phyloP scores from a whole-genome alignment of 2,113 vertebrate genomes.

The Aspiorhynchus laticeps region DNA sequence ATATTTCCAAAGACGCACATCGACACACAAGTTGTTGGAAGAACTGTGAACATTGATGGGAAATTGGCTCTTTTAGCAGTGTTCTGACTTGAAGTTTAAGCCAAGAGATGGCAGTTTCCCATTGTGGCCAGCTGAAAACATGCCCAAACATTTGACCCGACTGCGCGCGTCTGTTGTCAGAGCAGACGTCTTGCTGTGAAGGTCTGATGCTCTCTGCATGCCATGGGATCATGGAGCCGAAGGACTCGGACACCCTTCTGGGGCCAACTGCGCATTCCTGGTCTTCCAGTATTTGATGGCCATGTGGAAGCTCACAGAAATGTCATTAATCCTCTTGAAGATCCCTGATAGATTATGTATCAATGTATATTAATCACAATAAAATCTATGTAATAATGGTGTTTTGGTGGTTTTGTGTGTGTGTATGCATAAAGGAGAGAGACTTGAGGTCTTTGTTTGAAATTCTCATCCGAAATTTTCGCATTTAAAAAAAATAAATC shows the following conservation, averaged over 20 bases:
- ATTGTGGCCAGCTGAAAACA: conserved; percentile 8
- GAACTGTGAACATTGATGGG: not conserved
- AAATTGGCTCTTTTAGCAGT: not conserved
- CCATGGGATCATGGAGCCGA: not conserved
- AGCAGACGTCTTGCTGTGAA: not conserved
- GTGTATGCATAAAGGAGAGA: not conserved
- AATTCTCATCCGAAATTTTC: no score
- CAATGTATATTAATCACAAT: conserved; percentile 40
- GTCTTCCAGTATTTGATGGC: conserved; percentile 42
- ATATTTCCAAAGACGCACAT: conserved; percentile 4
- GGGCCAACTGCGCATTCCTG: conserved; percentile 11
- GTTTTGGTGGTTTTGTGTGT: not conserved
- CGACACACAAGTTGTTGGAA: not conserved
- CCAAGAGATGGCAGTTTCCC: not conserved
- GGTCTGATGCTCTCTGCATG: conserved; percentile 24
- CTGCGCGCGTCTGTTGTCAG: not conserved
- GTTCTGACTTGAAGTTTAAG: not conserved
- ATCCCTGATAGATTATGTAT: conserved; percentile 21
- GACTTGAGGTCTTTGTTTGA: no score
- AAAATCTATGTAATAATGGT: conserved; percentile 26
- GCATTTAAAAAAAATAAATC: no score
- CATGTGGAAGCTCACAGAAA: not conserved
- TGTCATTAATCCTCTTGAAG: conserved; percentile 27
- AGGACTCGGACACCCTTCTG: not conserved
- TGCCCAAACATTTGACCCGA: conserved; percentile 17